phyloP scores from a whole-genome alignment of 2,797 vertebrate genomes.

The Rousettus madagascariensis region DNA sequence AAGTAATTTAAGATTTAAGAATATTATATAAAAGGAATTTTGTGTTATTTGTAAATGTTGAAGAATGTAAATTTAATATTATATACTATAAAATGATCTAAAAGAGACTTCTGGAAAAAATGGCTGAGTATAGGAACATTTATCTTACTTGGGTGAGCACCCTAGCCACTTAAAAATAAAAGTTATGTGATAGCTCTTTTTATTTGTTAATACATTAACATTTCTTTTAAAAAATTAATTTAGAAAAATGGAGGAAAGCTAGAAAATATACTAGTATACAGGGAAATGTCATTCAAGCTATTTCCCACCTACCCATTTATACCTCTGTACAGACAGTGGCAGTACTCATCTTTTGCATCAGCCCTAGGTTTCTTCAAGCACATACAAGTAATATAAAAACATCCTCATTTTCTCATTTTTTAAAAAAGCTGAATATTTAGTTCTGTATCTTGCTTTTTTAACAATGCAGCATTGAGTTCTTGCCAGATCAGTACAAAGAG shows the following conservation, averaged over 20 bases:
- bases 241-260: neutral
- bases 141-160: neutral
- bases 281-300: neutral
- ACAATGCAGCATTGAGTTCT: neutral
- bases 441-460: neutral
- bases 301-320: neutral
- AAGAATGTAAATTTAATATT: neutral
- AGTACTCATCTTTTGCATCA: neutral
- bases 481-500: neutral
- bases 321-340: neutral
- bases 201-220: neutral
- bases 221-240: neutral
- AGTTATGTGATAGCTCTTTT: neutral
- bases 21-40: neutral
- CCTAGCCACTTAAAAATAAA: neutral
- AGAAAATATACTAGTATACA: neutral
- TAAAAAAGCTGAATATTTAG: neutral
- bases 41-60: neutral
- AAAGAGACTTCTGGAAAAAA: neutral
- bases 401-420: neutral
- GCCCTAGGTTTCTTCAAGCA: neutral
- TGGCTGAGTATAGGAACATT: neutral
- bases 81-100: neutral
- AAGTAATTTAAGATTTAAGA: neutral
- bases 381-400: neutral